Percentiles rank a stretch among this genome's conserved stretches.
phyloP scores from a whole-genome alignment of 1,140 invertebrate genomes.

The Asbolus verrucosus region DNA sequence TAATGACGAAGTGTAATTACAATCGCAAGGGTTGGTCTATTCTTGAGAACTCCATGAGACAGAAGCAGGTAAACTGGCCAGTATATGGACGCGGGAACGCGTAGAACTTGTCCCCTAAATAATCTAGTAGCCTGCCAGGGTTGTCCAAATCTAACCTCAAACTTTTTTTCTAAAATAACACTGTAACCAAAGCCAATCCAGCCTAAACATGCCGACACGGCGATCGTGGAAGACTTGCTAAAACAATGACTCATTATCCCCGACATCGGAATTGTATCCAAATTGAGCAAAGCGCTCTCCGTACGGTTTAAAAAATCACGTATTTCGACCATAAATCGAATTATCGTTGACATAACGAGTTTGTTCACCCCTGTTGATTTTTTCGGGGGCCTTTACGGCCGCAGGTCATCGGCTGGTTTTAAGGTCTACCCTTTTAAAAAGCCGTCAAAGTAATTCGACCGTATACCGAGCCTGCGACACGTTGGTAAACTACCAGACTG shows the following conservation, averaged over 20 bases:
- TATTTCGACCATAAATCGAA: constrained; percentile 31
- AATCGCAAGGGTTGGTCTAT: constrained; percentile 40
- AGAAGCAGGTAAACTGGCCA: constrained; percentile 41
- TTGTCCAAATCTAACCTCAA: constrained; percentile 2
- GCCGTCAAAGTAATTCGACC: constrained; percentile 31
- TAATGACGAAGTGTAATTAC: constrained; percentile 35
- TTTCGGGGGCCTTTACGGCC: constrained; percentile 44
- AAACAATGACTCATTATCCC: too few relatives aligned
- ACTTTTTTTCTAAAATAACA: background rate
- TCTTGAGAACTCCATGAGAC: constrained; percentile 41
- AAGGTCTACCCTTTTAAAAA: constrained; percentile 42
- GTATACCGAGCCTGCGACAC: constrained; percentile 28
- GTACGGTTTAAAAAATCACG: constrained; percentile 21
- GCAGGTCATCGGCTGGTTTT: constrained; percentile 45
- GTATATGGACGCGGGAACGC: constrained; percentile 41
- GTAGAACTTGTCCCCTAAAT: constrained; percentile 39
- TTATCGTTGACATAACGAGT: constrained; percentile 39
- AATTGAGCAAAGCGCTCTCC: constrained; percentile 11
- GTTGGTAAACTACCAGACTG: background rate
- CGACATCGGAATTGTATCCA: constrained; percentile 12
- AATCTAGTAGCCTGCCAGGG: constrained; percentile 36
- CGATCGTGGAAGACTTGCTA: too few relatives aligned
- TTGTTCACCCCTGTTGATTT: constrained; percentile 33
- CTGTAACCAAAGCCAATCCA: too few relatives aligned
- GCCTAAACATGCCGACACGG: too few relatives aligned